A percentile compares a stretch with the other conserved stretches of the same genome.
phyloP scores from a whole-genome alignment of 1,140 invertebrate species.

The Ctenoplectra terminalis region DNA sequence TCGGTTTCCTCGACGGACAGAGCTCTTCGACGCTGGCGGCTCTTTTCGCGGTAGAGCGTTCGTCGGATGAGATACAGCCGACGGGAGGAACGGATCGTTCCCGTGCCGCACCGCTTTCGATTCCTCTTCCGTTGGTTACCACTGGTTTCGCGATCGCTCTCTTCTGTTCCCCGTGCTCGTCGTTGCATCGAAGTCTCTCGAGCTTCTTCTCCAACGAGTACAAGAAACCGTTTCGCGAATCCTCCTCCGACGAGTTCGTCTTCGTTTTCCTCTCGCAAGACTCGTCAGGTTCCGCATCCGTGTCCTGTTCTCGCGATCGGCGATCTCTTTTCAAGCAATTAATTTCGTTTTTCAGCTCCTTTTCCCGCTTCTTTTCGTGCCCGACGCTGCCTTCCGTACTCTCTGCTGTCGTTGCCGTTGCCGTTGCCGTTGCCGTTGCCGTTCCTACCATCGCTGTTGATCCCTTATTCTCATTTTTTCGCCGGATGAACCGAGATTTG shows the following conservation, averaged over 20 bases:
- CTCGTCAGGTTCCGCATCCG: constrained; percentile 45
- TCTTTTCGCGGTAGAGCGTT: constrained; percentile 81
- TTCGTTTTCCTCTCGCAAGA: constrained; percentile 50
- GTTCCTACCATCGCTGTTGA: not conserved
- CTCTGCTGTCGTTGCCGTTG: not conserved
- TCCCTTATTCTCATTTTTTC: constrained; percentile 62
- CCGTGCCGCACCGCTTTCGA: constrained; percentile 72
- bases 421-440: not conserved
- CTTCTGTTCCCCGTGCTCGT: constrained; percentile 58
- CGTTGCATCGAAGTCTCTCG: constrained; percentile 78
- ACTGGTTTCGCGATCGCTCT: constrained; percentile 70
- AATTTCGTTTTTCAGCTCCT: constrained; percentile 77
- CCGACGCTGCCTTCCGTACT: constrained; percentile 50
- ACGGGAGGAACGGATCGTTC: constrained; percentile 86
- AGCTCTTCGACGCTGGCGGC: constrained; percentile 88
- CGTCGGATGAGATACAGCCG: constrained; percentile 82
- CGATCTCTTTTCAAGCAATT: constrained; percentile 71
- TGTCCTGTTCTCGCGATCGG: constrained; percentile 12
- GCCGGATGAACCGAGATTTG: constrained; percentile 78
- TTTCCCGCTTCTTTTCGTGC: constrained; percentile 70
- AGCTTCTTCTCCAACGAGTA: constrained; percentile 82
- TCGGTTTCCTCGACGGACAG: constrained; percentile 76
- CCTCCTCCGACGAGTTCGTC: constrained; percentile 12
- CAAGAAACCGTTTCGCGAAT: constrained; percentile 75
- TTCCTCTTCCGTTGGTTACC: constrained; percentile 61